Evolutionary conservation across 1,140 invertebrate genomes (phyloP).

Genomic region (Calosoma granatense): DNA sequence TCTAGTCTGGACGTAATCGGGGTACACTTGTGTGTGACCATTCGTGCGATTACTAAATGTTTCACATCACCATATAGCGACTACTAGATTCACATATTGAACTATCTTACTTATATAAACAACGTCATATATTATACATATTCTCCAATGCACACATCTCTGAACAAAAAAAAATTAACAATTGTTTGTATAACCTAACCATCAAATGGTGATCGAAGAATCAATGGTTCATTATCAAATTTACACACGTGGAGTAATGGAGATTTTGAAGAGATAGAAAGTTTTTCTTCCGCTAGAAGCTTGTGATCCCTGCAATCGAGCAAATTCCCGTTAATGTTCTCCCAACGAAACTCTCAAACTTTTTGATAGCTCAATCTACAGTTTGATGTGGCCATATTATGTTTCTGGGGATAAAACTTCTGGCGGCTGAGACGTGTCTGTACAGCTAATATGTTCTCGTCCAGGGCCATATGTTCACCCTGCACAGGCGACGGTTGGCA

Average conservation of each 20-base stretch:
- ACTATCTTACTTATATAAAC: too few relatives aligned
- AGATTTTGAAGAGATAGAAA: not conserved
- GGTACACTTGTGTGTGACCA: not conserved
- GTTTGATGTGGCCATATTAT: slow-evolving; percentile 23
- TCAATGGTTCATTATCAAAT: slow-evolving; percentile 1
- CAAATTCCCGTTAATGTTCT: slow-evolving; percentile 23
- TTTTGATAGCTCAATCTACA: slow-evolving; percentile 25
- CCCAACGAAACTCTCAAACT: slow-evolving; percentile 22
- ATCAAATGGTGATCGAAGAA: too few relatives aligned
- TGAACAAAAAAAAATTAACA: too few relatives aligned
- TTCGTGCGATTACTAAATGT: not conserved
- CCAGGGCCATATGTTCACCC: not conserved
- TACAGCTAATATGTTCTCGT: not conserved
- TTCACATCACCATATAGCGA: not conserved
- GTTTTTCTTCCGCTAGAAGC: not conserved
- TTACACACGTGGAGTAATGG: not conserved
- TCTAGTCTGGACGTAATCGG: not conserved
- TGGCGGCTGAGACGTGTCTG: not conserved
- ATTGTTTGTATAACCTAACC: too few relatives aligned
- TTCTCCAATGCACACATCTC: too few relatives aligned
- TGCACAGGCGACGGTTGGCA: not conserved
- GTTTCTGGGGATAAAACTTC: slow-evolving; percentile 12
- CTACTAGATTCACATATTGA: too few relatives aligned
- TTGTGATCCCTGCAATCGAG: slow-evolving; percentile 24
- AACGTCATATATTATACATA: too few relatives aligned